A percentile compares a stretch with the other conserved stretches of the same genome.
Evolutionary conservation across 2,888 invertebrate genomes (phyloP).

Genomic region (Papilio demoleus): DNA sequence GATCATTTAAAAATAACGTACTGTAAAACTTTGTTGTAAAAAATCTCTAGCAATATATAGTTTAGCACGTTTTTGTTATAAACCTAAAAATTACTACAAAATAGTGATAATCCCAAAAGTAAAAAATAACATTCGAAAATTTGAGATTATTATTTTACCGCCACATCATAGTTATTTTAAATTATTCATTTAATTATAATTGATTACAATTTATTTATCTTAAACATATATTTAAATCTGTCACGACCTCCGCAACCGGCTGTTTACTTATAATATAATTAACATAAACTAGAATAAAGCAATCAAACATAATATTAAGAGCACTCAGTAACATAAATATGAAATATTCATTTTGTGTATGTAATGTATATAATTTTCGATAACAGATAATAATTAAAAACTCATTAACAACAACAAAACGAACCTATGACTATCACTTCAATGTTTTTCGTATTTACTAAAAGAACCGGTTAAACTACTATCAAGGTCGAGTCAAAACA

Average conservation of each 20-base stretch:
- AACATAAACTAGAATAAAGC: conserved; percentile 25
- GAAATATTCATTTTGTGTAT: neutral
- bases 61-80: no score
- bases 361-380: neutral
- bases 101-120: no score
- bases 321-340: neutral
- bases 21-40: no score
- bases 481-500: neutral
- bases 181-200: neutral
- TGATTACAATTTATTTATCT: neutral
- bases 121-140: no score
- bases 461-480: conserved; percentile 26
- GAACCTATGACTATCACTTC: conserved; percentile 29
- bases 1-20: no score
- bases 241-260: conserved; percentile 7
- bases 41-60: no score
- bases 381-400: conserved; percentile 12
- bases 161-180: neutral
- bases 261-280: conserved; percentile 21
- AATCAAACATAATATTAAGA: conserved; percentile 1
- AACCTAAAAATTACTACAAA: no score
- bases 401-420: conserved; percentile 9
- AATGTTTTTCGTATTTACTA: conserved; percentile 10
- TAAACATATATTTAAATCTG: conserved; percentile 7
- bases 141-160: neutral